Evolutionary conservation across 2,113 vertebrate species (phyloP).

Genomic region (Tachysurus vachellii): DNA sequence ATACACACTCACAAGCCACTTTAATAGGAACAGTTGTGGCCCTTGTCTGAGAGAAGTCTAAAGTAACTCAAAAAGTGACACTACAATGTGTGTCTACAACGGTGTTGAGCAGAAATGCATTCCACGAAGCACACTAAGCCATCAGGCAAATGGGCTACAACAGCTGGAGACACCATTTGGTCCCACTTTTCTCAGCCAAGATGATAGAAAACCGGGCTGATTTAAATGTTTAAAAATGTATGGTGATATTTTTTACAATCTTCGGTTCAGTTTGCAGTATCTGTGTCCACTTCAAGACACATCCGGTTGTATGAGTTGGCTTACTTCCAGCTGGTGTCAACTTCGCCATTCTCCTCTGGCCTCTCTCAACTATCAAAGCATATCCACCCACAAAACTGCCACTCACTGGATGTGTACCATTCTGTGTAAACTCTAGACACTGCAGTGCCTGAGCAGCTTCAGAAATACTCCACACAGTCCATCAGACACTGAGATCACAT

Average conservation of each 20-base stretch:
- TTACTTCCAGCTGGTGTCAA: background rate
- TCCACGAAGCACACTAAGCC: background rate
- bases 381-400: background rate
- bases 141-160: background rate
- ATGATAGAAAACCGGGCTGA: background rate
- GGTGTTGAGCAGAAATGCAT: background rate
- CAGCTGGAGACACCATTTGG: background rate
- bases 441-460: background rate
- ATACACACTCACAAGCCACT: background rate
- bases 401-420: background rate
- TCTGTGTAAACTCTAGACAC: background rate
- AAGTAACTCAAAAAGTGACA: background rate
- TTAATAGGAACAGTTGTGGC: background rate
- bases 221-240: background rate
- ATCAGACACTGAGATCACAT: background rate
- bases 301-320: too few species aligned
- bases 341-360: background rate
- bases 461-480: background rate
- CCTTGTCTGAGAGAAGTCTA: background rate
- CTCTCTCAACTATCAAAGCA: background rate
- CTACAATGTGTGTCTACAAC: too few species aligned
- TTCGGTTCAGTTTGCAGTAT: background rate
- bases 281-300: background rate
- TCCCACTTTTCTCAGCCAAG: background rate
- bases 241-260: background rate